phyloP scores from a whole-genome alignment of 2,113 vertebrate species.

The Esox niger region DNA sequence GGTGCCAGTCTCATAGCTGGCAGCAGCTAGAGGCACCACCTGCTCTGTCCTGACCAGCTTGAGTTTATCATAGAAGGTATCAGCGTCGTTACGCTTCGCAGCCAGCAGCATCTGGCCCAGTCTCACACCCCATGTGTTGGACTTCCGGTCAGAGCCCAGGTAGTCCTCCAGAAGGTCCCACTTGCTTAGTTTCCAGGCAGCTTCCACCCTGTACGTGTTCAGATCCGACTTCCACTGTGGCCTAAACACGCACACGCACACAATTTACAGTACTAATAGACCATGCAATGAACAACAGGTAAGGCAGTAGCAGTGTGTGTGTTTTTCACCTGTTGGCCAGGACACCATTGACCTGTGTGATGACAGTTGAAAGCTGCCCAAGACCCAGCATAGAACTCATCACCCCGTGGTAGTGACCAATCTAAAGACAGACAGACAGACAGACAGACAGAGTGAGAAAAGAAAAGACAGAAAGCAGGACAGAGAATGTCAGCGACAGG shows the following conservation, averaged over 20 bases:
- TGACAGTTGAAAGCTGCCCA: conserved; percentile 93
- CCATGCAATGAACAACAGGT: too few relatives aligned
- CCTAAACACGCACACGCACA: conserved; percentile 57
- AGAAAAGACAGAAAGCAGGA: too few relatives aligned
- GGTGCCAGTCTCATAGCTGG: conserved; percentile 96
- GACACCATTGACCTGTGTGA: conserved; percentile 95
- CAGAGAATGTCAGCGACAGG: conserved; percentile 10
- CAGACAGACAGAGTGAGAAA: too few relatives aligned
- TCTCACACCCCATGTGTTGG: conserved; percentile 88
- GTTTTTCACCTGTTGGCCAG: conserved; percentile 85
- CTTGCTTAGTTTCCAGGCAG: conserved; percentile 93
- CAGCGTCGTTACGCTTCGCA: conserved; percentile 84
- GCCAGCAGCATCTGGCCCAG: conserved; percentile 88
- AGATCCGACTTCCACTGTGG: conserved; percentile 92
- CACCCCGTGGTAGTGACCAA: conserved; percentile 93
- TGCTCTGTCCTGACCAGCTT: conserved; percentile 91
- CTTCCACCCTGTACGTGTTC: conserved; percentile 94
- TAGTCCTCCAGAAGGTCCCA: conserved; percentile 96
- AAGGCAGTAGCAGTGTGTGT: background rate
- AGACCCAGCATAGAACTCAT: conserved; percentile 97
- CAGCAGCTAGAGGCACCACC: conserved; percentile 95
- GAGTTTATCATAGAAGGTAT: conserved; percentile 83
- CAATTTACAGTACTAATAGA: too few relatives aligned
- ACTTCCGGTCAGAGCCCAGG: conserved; percentile 85
- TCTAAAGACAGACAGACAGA: conserved; percentile 76